phyloP scores from a whole-genome alignment of 2,888 invertebrate genomes.

The Drosophila mimica region DNA sequence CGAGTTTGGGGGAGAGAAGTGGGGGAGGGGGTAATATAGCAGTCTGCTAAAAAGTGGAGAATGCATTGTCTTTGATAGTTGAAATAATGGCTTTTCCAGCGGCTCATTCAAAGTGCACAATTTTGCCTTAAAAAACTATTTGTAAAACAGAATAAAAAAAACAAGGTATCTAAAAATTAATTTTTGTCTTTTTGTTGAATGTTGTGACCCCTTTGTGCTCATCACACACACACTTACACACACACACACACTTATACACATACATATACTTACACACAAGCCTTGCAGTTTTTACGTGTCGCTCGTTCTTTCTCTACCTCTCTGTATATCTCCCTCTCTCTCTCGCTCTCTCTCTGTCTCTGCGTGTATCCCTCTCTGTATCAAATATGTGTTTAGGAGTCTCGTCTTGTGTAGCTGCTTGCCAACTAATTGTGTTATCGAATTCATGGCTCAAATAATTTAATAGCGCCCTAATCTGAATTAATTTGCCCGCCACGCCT shows the following conservation, averaged over 20 bases:
- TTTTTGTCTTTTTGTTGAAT: slow-evolving; percentile 31
- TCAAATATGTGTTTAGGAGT: slow-evolving; percentile 33
- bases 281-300: slow-evolving; percentile 41
- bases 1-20: too few relatives aligned
- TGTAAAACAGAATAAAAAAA: not conserved
- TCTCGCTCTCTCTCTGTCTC: slow-evolving; percentile 2
- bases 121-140: slow-evolving; percentile 9
- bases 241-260: slow-evolving; percentile 14
- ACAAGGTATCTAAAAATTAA: slow-evolving; percentile 30
- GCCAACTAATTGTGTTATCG: slow-evolving; percentile 40
- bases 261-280: slow-evolving; percentile 6
- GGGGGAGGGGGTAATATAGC: not conserved
- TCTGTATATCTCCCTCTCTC: slow-evolving; percentile 2
- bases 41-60: not conserved
- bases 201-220: slow-evolving; percentile 48
- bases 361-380: slow-evolving; percentile 2
- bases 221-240: slow-evolving; percentile 48
- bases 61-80: slow-evolving; percentile 34
- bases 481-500: slow-evolving; percentile 42
- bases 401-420: slow-evolving; percentile 71
- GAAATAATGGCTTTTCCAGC: slow-evolving; percentile 39
- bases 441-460: slow-evolving; percentile 9
- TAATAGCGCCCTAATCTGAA: slow-evolving; percentile 12
- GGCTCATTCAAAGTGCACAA: slow-evolving; percentile 67
- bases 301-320: slow-evolving; percentile 19